phyloP scores from a whole-genome alignment of 2,797 vertebrate genomes.

The Leptodactylus fallax region DNA sequence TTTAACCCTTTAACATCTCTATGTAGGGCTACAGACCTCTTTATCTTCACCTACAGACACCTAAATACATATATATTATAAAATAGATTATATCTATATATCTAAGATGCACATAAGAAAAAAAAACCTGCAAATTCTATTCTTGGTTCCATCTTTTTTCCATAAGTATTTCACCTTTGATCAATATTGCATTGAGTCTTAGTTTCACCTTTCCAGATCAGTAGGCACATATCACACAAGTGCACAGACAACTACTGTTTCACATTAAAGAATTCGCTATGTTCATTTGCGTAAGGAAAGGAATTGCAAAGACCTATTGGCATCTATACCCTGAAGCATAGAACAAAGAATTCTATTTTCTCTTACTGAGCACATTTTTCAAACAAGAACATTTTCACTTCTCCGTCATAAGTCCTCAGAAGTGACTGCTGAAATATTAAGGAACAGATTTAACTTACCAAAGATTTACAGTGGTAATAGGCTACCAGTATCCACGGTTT shows the following conservation, averaged over 20 bases:
- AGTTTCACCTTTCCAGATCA: constrained; percentile 38
- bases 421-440: constrained; percentile 36
- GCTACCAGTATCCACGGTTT: not conserved
- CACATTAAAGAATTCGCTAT: constrained; percentile 50
- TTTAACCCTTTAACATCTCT: no score
- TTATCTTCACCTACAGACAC: not conserved
- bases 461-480: constrained; percentile 12
- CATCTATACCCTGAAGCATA: constrained; percentile 38
- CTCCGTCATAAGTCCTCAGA: constrained; percentile 18
- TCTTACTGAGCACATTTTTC: constrained; percentile 21
- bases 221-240: constrained; percentile 31
- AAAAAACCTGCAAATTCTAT: constrained; percentile 1
- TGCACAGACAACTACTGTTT: constrained; percentile 39
- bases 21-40: not conserved
- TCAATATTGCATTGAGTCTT: constrained; percentile 36
- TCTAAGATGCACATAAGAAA: constrained; percentile 18
- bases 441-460: constrained; percentile 18
- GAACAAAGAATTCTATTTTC: constrained; percentile 55
- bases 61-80: not conserved
- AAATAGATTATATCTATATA: constrained; percentile 20
- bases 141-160: constrained; percentile 26
- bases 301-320: constrained; percentile 50
- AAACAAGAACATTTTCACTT: constrained; percentile 55
- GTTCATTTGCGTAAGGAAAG: constrained; percentile 56
- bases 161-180: constrained; percentile 42